Conservation (phyloP, 1,140 invertebrate genomes). For the Gonatopus flavifemur region DNA sequence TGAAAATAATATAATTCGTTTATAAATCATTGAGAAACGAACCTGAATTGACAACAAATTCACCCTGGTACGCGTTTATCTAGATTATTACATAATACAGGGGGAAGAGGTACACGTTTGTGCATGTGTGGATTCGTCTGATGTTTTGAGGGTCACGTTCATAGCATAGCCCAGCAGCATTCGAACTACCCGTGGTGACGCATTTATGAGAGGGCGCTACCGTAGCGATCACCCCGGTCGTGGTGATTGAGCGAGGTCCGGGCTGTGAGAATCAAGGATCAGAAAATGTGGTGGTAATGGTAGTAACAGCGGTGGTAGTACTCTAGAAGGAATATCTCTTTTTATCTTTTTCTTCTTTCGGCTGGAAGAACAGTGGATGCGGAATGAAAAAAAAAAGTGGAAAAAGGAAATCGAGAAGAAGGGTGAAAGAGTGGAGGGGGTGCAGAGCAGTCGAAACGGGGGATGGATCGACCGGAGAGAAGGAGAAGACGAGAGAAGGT, state of each 20-base stretch:
- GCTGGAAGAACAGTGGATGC: slow-evolving; percentile 13
- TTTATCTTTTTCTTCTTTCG: too few relatives aligned
- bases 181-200: slow-evolving; percentile 34
- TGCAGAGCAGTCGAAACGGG: slow-evolving; percentile 4
- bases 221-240: too few relatives aligned
- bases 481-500: slow-evolving; percentile 1
- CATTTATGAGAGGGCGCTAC: too few relatives aligned
- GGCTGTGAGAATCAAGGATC: slow-evolving; percentile 25
- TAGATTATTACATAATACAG: too few relatives aligned
- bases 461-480: slow-evolving; percentile 9
- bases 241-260: slow-evolving; percentile 52
- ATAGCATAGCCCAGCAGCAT: slow-evolving; percentile 51
- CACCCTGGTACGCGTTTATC: too few relatives aligned
- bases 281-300: neutral
- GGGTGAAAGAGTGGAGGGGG: slow-evolving; percentile 8
- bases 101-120: slow-evolving; percentile 2
- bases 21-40: too few relatives aligned
- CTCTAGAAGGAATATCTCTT: slow-evolving; percentile 4
- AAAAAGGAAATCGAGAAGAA: neutral
- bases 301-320: too few relatives aligned
- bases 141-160: slow-evolving; percentile 57
- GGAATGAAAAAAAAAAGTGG: neutral
- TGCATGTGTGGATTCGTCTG: too few relatives aligned
- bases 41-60: too few relatives aligned
- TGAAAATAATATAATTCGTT: too few relatives aligned